Evolutionary conservation across 2,888 invertebrate genomes (phyloP).

Genomic region (Trypoxylon attenuatum): DNA sequence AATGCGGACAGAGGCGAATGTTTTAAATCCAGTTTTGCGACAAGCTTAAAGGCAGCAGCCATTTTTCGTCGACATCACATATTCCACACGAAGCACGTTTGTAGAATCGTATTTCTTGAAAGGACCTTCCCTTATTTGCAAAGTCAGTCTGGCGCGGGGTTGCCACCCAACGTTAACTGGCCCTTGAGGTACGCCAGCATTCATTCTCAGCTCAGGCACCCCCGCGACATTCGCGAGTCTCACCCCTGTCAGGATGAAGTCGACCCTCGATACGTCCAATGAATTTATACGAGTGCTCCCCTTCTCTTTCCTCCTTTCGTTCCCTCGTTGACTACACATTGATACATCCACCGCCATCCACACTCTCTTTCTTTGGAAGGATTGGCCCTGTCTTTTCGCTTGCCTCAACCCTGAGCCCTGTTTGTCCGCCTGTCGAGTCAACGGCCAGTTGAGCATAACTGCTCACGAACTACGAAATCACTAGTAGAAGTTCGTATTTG

Average conservation of each 20-base stretch:
- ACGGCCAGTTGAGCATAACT: constrained; percentile 42
- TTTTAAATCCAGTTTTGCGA: background rate
- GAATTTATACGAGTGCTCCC: constrained; percentile 53
- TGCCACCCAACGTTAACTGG: constrained; percentile 23
- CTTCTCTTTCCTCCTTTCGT: constrained; percentile 13
- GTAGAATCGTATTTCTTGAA: constrained; percentile 16
- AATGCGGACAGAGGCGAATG: background rate
- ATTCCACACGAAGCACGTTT: background rate
- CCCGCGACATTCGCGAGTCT: constrained; percentile 37
- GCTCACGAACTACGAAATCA: constrained; percentile 36
- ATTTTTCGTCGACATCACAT: background rate
- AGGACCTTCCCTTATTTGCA: constrained; percentile 21
- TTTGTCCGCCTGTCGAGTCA: constrained; percentile 50
- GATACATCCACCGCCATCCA: background rate
- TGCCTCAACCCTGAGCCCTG: constrained; percentile 38
- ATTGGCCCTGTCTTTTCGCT: background rate
- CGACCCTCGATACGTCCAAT: constrained; percentile 51
- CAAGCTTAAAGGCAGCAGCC: background rate
- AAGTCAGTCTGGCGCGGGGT: constrained; percentile 15
- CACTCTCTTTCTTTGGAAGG: background rate
- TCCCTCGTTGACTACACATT: too few relatives aligned
- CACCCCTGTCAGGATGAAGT: constrained; percentile 50
- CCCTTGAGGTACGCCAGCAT: constrained; percentile 16
- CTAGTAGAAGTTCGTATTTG: background rate
- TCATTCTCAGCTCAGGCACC: constrained; percentile 30